Conservation (phyloP, 2,888 invertebrate species). For the Netelia melanura region DNA sequence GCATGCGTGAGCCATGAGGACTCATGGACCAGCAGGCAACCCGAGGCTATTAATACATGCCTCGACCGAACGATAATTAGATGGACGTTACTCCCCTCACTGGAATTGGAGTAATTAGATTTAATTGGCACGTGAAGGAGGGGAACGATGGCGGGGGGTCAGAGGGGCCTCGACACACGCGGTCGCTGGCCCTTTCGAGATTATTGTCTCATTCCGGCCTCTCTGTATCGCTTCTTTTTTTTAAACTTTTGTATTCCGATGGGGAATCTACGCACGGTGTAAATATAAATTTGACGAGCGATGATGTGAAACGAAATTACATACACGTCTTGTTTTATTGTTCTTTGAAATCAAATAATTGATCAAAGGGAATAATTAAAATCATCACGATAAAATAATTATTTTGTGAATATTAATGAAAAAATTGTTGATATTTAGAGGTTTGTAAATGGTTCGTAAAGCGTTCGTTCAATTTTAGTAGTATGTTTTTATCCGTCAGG, state of each 20-base stretch:
- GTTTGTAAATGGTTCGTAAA: no score
- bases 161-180: conserved; percentile 34
- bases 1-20: conserved; percentile 39
- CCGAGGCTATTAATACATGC: conserved; percentile 79
- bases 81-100: conserved; percentile 80
- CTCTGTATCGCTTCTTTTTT: conserved; percentile 39
- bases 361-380: no score
- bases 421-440: no score
- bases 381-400: no score
- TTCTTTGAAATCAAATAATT: no score
- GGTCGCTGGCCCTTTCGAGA: conserved; percentile 52
- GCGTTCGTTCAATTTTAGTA: no score
- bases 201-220: conserved; percentile 63
- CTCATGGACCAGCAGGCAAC: conserved; percentile 44
- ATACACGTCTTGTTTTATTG: background rate
- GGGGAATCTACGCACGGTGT: background rate
- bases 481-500: no score
- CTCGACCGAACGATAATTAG: conserved; percentile 81
- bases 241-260: conserved; percentile 34
- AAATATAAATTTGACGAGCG: no score
- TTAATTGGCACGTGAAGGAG: conserved; percentile 78
- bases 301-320: background rate
- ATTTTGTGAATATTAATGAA: no score
- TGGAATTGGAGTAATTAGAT: conserved; percentile 82
- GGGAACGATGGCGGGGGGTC: background rate